Evolutionary conservation across 2,113 vertebrate species (phyloP), one percentile per base, ranked within the genome.

Genomic region (Enhydra lutris): DNA sequence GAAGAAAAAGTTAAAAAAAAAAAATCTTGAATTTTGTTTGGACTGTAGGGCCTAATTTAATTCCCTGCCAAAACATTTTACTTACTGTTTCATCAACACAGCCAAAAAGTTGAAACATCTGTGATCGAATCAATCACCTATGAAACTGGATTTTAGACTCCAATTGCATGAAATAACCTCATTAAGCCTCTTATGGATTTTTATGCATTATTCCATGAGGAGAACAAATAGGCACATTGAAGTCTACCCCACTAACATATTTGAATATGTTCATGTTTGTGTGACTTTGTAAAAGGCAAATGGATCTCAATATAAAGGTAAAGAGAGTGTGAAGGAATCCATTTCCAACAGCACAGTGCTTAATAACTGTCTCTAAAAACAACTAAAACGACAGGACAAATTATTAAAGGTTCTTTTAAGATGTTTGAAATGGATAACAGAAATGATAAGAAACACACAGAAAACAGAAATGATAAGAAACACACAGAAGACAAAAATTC

Each of bases 81-180:
- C n/a, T 94, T 94, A 92, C 39, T 84, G 6, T 95, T 94, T 94
- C 9, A 97, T 86, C 24, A 89, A 79, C 61, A 83, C 10, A 85
- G n/a, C 34, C 92, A 93, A 81, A 92, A 94, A 93, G 50, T 24
- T 94, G 65, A 88, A 95, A 95, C 67, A 87, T 86, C 78, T 57
- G 29, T 93, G 65, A 59, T 63, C 81, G 67, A 85, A 95, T 61
- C 89, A 96, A 89, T 36, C 91, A 95, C 52, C 34, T 88, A 76
- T 57, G 18, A 94, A 94, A 93, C 45, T 45, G 34, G 61, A 73
- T 79, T 92, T 95, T 85, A 42, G 29, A 50, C 76, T 45, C 59
- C 4, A 42, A 57, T 31, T 91, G 55, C 39, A 89, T 73, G 45
- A 95, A 97, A 78, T 81, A 78, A 86, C 67, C n/a, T 88, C 47